A percentile compares a stretch with the other conserved stretches of the same genome.
phyloP scores from a whole-genome alignment of 2,113 vertebrate species.

The Pycnonotus jocosus region DNA sequence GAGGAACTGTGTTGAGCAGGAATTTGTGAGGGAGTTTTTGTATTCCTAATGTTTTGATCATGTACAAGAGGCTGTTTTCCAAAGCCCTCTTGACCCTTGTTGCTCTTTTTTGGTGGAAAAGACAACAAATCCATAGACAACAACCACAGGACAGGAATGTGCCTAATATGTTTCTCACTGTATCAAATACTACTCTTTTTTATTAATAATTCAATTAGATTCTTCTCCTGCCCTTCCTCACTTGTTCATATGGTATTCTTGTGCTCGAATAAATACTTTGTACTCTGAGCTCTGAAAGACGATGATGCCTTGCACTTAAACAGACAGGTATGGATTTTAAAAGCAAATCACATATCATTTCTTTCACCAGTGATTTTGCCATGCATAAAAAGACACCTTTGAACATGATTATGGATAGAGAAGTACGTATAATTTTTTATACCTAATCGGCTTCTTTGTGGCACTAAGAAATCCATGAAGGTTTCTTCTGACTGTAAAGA shows the following conservation, averaged over 20 bases:
- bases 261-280: not conserved
- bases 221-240: not conserved
- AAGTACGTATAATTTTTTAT: not conserved
- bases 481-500: not conserved
- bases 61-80: not conserved
- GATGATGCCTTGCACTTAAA: not conserved
- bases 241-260: not conserved
- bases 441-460: not conserved
- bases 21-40: not conserved
- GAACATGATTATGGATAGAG: not conserved
- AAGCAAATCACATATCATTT: not conserved
- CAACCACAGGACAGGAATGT: not conserved
- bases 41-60: not conserved
- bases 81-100: not conserved
- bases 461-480: not conserved
- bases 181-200: not conserved
- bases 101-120: not conserved
- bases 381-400: not conserved
- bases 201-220: not conserved
- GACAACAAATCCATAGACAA: not conserved
- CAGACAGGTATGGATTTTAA: not conserved
- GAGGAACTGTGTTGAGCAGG: not conserved
- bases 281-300: not conserved
- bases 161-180: not conserved
- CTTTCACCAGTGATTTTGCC: not conserved